A percentile compares a stretch with the other conserved stretches of the same genome.
Conservation (phyloP, 2,113 vertebrate genomes). For the Vicugna pacos region DNA sequence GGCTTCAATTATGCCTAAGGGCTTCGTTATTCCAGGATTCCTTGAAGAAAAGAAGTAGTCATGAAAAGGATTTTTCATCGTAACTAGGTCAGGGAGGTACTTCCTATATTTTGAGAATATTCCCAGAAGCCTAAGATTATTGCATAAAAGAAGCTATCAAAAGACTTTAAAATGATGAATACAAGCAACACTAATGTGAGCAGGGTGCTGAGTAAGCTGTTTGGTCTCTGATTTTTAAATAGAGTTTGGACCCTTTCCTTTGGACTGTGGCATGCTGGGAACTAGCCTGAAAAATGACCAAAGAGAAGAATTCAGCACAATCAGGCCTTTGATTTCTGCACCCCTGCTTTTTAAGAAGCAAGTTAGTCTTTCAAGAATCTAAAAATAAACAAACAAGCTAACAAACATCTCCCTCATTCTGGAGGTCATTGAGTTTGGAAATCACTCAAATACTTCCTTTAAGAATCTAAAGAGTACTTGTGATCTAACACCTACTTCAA, state of each 20-base stretch:
- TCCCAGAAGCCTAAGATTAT: neutral
- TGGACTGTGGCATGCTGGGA: slow-evolving; percentile 70
- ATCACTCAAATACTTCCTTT: slow-evolving; percentile 1
- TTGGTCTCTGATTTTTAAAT: slow-evolving; percentile 58
- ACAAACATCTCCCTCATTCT: neutral
- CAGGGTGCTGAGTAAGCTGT: slow-evolving; percentile 70
- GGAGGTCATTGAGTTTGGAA: slow-evolving; percentile 58
- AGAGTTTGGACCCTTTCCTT: slow-evolving; percentile 73
- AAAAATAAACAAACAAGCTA: slow-evolving; percentile 71
- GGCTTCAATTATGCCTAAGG: neutral
- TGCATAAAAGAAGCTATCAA: neutral
- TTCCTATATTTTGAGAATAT: slow-evolving; percentile 16
- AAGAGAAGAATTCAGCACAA: slow-evolving; percentile 70
- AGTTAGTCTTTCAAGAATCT: slow-evolving; percentile 65
- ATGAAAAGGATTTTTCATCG: slow-evolving; percentile 15
- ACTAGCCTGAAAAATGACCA: slow-evolving; percentile 63
- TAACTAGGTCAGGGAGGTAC: neutral
- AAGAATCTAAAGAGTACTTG: slow-evolving; percentile 10
- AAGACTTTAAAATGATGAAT: slow-evolving; percentile 52
- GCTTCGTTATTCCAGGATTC: neutral
- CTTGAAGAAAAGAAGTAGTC: neutral
- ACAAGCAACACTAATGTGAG: slow-evolving; percentile 59
- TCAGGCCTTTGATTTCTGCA: slow-evolving; percentile 76
- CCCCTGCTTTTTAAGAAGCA: slow-evolving; percentile 44
- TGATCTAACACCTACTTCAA: slow-evolving; percentile 6